Percentiles rank a stretch among this genome's conserved stretches.
These are phyloP conservation scores for Philypnodon macrostomus DNA, from an alignment of 2,797 vertebrate species.

Conservation along the genomic window DNA sequence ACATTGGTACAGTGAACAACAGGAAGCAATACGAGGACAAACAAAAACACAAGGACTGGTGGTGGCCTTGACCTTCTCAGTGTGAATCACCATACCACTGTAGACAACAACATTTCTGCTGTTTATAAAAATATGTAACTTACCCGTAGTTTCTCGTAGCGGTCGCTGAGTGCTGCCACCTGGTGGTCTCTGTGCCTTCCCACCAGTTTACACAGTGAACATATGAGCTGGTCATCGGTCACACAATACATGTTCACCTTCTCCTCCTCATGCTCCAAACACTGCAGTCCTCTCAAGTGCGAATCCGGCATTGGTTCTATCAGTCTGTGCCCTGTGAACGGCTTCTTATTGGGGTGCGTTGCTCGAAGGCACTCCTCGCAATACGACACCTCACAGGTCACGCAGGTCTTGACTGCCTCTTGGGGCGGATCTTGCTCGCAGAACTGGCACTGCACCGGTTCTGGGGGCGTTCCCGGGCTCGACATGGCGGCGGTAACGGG, in stretches of 20 bases:
- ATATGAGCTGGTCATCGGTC: constrained; percentile 92
- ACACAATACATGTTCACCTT: constrained; percentile 98
- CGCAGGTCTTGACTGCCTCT: constrained; percentile 92
- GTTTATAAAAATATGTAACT: constrained; percentile 5
- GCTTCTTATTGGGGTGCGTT: constrained; percentile 96
- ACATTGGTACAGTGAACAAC: no score
- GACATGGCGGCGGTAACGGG: constrained; percentile 82
- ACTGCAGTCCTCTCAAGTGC: constrained; percentile 91
- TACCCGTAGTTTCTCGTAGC: constrained; percentile 93
- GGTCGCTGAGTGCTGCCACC: constrained; percentile 90
- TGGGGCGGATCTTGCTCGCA: constrained; percentile 94
- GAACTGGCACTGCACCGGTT: constrained; percentile 94
- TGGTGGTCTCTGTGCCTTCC: constrained; percentile 93
- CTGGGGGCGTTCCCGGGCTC: constrained; percentile 75
- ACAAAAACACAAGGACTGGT: background rate
- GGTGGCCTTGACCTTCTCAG: no score
- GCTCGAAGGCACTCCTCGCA: constrained; percentile 92
- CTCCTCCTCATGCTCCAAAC: constrained; percentile 92
- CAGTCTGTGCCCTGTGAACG: constrained; percentile 91
- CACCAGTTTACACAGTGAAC: constrained; percentile 94
- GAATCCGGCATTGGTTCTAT: constrained; percentile 91
- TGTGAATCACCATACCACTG: no score
- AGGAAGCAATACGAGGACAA: no score
- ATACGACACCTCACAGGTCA: constrained; percentile 96
- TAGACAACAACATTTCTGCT: no score